A percentile compares a stretch with the other conserved stretches of the same genome.
Evolutionary conservation across 2,113 vertebrate genomes (phyloP).

Genomic region (Cyprinodon variegatus): DNA sequence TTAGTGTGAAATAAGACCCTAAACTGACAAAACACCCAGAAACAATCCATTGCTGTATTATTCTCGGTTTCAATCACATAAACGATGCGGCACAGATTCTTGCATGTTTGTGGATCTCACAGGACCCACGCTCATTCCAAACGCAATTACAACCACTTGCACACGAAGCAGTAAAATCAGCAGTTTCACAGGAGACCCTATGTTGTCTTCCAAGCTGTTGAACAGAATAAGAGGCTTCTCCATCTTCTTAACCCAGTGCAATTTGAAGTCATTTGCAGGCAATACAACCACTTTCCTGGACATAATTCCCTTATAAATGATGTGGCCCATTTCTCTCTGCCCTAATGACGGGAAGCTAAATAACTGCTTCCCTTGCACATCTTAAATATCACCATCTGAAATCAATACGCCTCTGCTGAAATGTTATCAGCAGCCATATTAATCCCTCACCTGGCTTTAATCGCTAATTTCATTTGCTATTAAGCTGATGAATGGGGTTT

Average conservation of each 20-base stretch:
- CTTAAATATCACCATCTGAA: slow-evolving; percentile 62
- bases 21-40: background rate
- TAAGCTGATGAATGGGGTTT: slow-evolving; percentile 69
- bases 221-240: slow-evolving; percentile 45
- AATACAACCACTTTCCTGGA: slow-evolving; percentile 39
- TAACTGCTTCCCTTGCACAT: slow-evolving; percentile 37
- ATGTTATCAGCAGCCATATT: slow-evolving; percentile 63
- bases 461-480: slow-evolving; percentile 61
- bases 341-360: slow-evolving; percentile 53
- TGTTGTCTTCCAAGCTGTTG: slow-evolving; percentile 31
- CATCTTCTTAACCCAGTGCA: slow-evolving; percentile 46
- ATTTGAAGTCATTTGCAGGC: slow-evolving; percentile 53
- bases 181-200: background rate
- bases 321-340: slow-evolving; percentile 35
- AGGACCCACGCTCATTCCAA: slow-evolving; percentile 4
- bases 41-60: background rate
- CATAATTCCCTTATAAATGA: slow-evolving; percentile 56
- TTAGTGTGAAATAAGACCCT: slow-evolving; percentile 11
- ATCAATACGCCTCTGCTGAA: slow-evolving; percentile 48
- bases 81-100: background rate
- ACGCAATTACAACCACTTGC: slow-evolving; percentile 28
- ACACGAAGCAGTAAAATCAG: slow-evolving; percentile 20
- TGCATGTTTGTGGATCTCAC: slow-evolving; percentile 13
- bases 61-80: background rate
- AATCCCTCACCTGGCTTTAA: slow-evolving; percentile 65